Evolutionary conservation across 2,113 vertebrate genomes (phyloP).

Genomic region (Phalacrocorax pelagicus): DNA sequence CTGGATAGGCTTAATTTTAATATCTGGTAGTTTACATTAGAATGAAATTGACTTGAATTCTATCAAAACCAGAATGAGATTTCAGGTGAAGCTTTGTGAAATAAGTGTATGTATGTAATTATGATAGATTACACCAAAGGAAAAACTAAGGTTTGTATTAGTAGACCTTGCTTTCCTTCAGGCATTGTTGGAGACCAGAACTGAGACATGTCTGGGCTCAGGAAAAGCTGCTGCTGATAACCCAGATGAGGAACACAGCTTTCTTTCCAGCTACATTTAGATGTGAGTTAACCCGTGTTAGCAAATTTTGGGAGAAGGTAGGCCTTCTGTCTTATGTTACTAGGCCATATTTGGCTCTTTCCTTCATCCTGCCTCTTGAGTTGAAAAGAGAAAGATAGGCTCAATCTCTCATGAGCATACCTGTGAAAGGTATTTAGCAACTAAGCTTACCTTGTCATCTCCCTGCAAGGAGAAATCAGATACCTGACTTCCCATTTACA

Average conservation of each 20-base stretch:
- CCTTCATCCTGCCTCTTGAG: neutral
- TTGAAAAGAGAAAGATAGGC: neutral
- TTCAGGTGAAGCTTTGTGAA: neutral
- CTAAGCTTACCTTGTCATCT: neutral
- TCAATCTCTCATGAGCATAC: neutral
- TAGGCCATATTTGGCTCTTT: neutral
- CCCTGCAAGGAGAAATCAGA: neutral
- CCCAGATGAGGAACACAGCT: neutral
- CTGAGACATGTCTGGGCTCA: neutral
- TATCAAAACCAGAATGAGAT: neutral
- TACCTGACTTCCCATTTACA: neutral
- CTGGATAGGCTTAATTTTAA: neutral
- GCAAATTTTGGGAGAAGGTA: neutral
- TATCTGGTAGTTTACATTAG: neutral
- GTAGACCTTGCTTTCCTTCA: neutral
- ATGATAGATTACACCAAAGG: neutral
- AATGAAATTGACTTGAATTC: neutral
- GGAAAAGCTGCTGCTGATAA: neutral
- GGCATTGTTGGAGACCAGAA: neutral
- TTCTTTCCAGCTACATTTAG: neutral
- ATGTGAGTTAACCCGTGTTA: neutral
- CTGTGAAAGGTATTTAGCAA: neutral
- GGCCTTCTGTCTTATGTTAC: neutral
- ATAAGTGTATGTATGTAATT: neutral
- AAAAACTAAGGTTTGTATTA: neutral